phyloP scores from a whole-genome alignment of 1,140 invertebrate species.

The Eurosta solidaginis region DNA sequence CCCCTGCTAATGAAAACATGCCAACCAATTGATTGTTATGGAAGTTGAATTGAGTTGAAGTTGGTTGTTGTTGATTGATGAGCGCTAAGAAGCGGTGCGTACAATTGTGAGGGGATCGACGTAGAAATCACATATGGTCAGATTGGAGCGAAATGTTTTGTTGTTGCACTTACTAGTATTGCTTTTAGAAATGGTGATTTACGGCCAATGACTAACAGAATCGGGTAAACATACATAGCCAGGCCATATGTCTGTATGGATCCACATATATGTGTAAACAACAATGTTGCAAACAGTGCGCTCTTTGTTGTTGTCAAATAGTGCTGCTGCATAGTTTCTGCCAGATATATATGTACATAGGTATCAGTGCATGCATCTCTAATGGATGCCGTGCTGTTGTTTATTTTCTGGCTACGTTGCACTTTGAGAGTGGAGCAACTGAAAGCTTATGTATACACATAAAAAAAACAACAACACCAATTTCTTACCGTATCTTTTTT shows the following conservation, averaged over 20 bases:
- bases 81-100: background rate
- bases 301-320: background rate
- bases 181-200: background rate
- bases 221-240: background rate
- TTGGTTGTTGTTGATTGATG: background rate
- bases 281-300: background rate
- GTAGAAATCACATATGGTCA: slow-evolving; percentile 17
- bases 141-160: background rate
- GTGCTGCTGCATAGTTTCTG: background rate
- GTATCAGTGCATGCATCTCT: too few species aligned
- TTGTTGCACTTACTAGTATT: background rate
- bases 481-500: too few species aligned
- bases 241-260: background rate
- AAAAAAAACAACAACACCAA: too few species aligned
- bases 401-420: background rate
- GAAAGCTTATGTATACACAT: background rate
- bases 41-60: background rate
- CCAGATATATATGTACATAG: too few species aligned
- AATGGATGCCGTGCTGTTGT: background rate
- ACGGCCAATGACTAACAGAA: background rate
- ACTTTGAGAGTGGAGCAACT: background rate
- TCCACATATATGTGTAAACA: background rate
- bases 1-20: too few species aligned
- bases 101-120: background rate
- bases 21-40: background rate